These are phyloP conservation scores for Emydoidea blandingii DNA, from an alignment of 2,797 vertebrate genomes.

Conservation along the genomic window DNA sequence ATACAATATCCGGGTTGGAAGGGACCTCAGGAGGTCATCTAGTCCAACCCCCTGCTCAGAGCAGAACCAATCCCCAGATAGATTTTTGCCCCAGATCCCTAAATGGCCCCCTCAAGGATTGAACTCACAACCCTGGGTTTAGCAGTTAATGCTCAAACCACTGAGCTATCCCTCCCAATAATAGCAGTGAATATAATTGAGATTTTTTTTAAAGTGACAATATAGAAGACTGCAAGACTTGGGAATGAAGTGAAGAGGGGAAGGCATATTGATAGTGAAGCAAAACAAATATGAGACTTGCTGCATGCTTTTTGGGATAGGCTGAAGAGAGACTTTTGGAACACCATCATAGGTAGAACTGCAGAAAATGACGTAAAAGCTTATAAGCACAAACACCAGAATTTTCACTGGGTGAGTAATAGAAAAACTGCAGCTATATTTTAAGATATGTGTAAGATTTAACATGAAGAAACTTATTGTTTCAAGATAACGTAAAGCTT, in stretches of 20 bases:
- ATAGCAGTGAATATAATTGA: background rate
- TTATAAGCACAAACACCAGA: background rate
- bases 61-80: no score
- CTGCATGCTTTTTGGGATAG: background rate
- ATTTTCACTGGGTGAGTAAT: background rate
- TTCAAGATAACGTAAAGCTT: background rate
- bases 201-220: background rate
- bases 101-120: no score
- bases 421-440: background rate
- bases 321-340: background rate
- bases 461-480: background rate
- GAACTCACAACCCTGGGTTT: no score
- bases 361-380: background rate
- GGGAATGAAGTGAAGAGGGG: background rate
- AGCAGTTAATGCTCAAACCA: no score
- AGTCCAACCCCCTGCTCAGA: no score
- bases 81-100: no score
- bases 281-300: background rate
- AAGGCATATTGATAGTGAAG: background rate
- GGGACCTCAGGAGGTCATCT: no score
- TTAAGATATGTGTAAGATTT: background rate
- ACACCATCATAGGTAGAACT: background rate
- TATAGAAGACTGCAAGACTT: background rate
- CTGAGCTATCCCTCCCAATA: no score
- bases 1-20: no score